Evolutionary conservation across 2,113 vertebrate species (phyloP).

Genomic region (Cebidichthys violaceus): DNA sequence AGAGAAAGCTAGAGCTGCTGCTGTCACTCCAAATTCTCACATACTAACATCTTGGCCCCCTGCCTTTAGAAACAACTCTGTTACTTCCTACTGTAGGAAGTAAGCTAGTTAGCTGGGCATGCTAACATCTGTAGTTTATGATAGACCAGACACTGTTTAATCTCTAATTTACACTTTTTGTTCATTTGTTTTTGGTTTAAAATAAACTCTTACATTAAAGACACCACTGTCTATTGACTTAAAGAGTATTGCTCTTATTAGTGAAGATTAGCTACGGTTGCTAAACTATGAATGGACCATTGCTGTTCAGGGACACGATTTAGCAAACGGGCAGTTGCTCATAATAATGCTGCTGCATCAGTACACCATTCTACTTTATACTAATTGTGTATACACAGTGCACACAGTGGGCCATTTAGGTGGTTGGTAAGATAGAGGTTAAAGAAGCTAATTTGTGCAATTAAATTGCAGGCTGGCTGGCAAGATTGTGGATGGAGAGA

Average conservation of each 20-base stretch:
- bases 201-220: neutral
- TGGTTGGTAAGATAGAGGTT: neutral
- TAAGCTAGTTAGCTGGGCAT: neutral
- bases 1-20: neutral
- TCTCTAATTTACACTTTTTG: neutral
- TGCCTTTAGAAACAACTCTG: neutral
- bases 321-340: neutral
- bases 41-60: neutral
- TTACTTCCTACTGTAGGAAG: neutral
- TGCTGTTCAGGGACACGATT: neutral
- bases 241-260: too few relatives aligned
- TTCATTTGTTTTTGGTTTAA: neutral
- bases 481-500: neutral
- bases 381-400: neutral
- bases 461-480: conserved; percentile 4
- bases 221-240: neutral
- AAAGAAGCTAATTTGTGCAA: neutral
- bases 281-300: neutral
- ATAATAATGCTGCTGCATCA: neutral
- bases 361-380: neutral
- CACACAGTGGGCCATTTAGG: neutral
- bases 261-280: neutral
- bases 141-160: neutral
- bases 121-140: neutral
- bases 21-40: neutral